A percentile compares a stretch with the other conserved stretches of the same genome.
Evolutionary conservation across 2,888 invertebrate genomes (phyloP).

Genomic region (Cephus runcator): DNA sequence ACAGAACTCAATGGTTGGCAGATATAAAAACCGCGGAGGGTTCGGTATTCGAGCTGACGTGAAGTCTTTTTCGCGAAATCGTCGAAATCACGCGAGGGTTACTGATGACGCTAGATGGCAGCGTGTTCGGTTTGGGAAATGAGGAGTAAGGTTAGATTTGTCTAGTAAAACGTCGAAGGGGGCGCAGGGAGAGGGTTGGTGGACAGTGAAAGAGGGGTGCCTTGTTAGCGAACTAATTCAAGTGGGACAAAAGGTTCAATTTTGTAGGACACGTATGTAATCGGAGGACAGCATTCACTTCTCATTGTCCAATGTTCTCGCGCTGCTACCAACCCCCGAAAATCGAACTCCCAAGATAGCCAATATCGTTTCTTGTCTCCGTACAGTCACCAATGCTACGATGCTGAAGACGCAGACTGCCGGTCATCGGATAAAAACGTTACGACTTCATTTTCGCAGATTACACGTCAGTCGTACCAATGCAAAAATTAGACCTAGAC

Average conservation of each 20-base stretch:
- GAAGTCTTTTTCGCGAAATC: not conserved
- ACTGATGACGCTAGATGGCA: not conserved
- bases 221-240: constrained; percentile 22
- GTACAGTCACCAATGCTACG: not conserved
- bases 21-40: not conserved
- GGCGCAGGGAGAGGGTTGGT: not conserved
- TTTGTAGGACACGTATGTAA: not conserved
- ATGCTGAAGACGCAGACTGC: not conserved
- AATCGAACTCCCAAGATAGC: not conserved
- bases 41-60: not conserved
- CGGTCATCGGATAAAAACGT: not conserved
- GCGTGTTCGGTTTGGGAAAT: not conserved
- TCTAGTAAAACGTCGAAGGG: not conserved
- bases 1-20: not conserved
- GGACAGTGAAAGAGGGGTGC: not conserved
- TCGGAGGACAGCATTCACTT: not conserved
- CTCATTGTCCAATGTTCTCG: constrained; percentile 4
- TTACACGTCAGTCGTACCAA: not conserved
- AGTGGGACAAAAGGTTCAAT: constrained; percentile 22
- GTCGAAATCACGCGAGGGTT: not conserved
- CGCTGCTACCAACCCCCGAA: not conserved
- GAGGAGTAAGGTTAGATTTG: not conserved
- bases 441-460: constrained; percentile 1
- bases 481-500: not conserved
- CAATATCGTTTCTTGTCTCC: not conserved